These are phyloP conservation scores for Limnodromus scolopaceus DNA, from an alignment of 2,797 vertebrate genomes.

Conservation along the genomic window DNA sequence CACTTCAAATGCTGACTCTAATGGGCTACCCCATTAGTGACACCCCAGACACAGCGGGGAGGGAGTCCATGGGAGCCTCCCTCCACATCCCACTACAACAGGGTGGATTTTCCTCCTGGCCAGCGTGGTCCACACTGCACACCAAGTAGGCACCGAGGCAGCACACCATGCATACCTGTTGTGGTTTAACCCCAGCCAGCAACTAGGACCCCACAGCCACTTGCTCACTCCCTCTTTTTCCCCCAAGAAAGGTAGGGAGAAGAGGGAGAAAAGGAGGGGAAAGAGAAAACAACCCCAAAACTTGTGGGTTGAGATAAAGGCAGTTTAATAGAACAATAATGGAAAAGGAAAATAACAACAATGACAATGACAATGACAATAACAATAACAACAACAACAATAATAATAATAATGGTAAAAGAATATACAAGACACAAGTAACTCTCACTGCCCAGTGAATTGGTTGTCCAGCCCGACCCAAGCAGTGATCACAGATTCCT, in stretches of 20 bases:
- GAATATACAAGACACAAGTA: neutral
- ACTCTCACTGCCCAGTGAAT: neutral
- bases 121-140: accelerated
- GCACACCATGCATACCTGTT: neutral
- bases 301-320: neutral
- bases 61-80: neutral
- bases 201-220: neutral
- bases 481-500: neutral
- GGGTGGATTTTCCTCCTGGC: neutral
- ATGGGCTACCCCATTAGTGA: accelerated
- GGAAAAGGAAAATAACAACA: neutral
- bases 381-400: neutral
- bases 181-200: neutral
- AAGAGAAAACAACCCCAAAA: neutral
- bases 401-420: neutral
- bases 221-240: neutral
- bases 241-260: neutral
- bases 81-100: accelerated
- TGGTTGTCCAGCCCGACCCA: neutral
- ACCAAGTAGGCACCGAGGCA: neutral
- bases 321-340: neutral
- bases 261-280: neutral
- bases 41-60: no score
- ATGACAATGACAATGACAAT: neutral
- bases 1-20: neutral